A percentile compares a stretch with the other conserved stretches of the same genome.
These are phyloP conservation scores for Drosophila infuscata DNA, from an alignment of 2,888 invertebrate species.

Conservation along the genomic window DNA sequence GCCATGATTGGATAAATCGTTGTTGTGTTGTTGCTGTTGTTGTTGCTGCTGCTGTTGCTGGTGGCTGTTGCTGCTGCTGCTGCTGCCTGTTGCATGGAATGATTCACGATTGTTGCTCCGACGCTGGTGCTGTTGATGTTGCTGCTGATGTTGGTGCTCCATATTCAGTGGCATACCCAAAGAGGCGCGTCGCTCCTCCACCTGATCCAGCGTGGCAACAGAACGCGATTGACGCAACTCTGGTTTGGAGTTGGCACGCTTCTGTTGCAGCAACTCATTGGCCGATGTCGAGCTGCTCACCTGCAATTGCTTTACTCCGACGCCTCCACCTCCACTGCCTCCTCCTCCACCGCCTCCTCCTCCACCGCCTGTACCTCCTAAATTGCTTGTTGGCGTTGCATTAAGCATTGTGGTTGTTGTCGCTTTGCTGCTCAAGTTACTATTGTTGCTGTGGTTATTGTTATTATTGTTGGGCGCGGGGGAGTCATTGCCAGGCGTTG, in stretches of 20 bases:
- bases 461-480: slow-evolving; percentile 49
- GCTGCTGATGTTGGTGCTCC: slow-evolving; percentile 63
- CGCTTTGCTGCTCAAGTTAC: slow-evolving; percentile 68
- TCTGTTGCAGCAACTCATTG: slow-evolving; percentile 74
- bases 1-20: slow-evolving; percentile 70
- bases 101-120: slow-evolving; percentile 79
- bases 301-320: slow-evolving; percentile 43
- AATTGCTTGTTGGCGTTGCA: slow-evolving; percentile 39
- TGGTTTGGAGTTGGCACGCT: slow-evolving; percentile 73
- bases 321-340: slow-evolving; percentile 56
- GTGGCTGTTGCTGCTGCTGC: slow-evolving; percentile 49
- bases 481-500: slow-evolving; percentile 33
- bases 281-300: slow-evolving; percentile 59
- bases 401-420: slow-evolving; percentile 80
- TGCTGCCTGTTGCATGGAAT: slow-evolving; percentile 70
- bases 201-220: slow-evolving; percentile 74
- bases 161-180: slow-evolving; percentile 71
- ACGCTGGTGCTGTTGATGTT: slow-evolving; percentile 70
- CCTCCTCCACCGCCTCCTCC: slow-evolving; percentile 9
- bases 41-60: slow-evolving; percentile 51
- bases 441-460: slow-evolving; percentile 62
- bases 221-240: slow-evolving; percentile 75
- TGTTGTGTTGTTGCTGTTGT: slow-evolving; percentile 45
- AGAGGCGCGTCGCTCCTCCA: slow-evolving; percentile 79
- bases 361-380: slow-evolving; percentile 2